Base-by-base conservation (phyloP, 1,140 invertebrate genomes). In the Drosophila elegans region DNA sequence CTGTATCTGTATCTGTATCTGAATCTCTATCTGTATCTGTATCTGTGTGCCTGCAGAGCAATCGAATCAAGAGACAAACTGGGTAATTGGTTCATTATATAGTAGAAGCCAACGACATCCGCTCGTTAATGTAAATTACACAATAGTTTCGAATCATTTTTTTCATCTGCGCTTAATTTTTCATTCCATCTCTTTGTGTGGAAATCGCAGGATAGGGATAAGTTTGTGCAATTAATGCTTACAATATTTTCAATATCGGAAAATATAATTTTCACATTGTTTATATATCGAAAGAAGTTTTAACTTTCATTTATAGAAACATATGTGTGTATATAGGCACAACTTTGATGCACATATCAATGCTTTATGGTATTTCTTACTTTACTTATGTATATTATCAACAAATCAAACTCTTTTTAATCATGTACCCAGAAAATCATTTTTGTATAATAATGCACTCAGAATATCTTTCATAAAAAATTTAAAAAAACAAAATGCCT, bases 91-190 rank as follows among this genome's bases (percentile, higher is more conserved):
- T 86, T 86, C 83, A 88, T 88, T 88, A 86, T 86, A 88, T 82
- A 82, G 82, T 86, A 67, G 78, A 73, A 88, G 72, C 79, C 83
- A 83, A 83, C 83, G 79, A 83, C 83, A 89, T 88, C 83, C 83
- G 83, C 79, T 88, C 73, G 83, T 83, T 88, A 88, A 88, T 88
- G 83, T 88, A 89, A 88, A 89, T 88, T 88, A 88, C 83, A 88
- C 83, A 88, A 88, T 88, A 86, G 82, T 85, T 85, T 88, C 48
- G 73, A 78, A 81, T 75, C 46, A 81, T 54, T 27, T 32, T 25
- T 55, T 39, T 36, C 29, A 11, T 21, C 29, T 51, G n/a, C 2
- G 21, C 55, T 48, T 66, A 66, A 45, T 45, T 64, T 32, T 59
- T 42, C 7, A 36, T 29, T 66, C 12, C 10, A 21, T 27, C 39